Evolutionary conservation across 2,888 invertebrate genomes (phyloP).

Genomic region (Athripsodes cinereus): DNA sequence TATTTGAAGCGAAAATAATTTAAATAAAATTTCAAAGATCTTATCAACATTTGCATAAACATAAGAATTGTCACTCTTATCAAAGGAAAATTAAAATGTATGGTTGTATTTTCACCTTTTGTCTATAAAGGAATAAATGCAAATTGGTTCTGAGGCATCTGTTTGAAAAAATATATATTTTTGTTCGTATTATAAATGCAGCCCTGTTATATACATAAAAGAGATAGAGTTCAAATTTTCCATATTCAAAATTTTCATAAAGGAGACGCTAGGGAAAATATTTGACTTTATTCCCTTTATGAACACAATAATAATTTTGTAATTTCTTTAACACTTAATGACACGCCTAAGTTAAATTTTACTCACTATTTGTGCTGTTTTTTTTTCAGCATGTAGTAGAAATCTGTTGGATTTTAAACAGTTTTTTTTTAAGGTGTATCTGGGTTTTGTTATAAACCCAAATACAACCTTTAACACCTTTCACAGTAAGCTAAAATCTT

Average conservation of each 20-base stretch:
- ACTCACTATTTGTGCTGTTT: background rate
- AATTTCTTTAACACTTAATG: background rate
- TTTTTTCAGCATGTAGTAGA: too few relatives aligned
- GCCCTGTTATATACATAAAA: background rate
- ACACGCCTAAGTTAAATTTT: background rate
- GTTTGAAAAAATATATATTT: background rate
- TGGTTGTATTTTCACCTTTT: background rate
- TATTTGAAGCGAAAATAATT: too few relatives aligned
- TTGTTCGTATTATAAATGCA: background rate
- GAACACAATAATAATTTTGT: too few relatives aligned
- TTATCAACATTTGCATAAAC: too few relatives aligned
- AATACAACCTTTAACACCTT: too few relatives aligned
- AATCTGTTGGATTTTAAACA: too few relatives aligned
- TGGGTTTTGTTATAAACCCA: too few relatives aligned
- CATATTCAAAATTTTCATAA: conserved; percentile 12
- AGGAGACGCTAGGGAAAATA: background rate
- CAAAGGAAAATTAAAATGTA: too few relatives aligned
- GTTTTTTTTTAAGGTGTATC: too few relatives aligned
- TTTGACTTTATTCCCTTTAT: background rate
- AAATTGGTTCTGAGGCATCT: background rate
- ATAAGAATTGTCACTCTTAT: too few relatives aligned
- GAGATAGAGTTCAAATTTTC: conserved; percentile 4
- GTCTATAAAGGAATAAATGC: background rate
- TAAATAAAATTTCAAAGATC: too few relatives aligned
- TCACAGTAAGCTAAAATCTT: too few relatives aligned